Base-by-base conservation (phyloP, 2,113 vertebrate species). In the Neodon shergylaensis region DNA sequence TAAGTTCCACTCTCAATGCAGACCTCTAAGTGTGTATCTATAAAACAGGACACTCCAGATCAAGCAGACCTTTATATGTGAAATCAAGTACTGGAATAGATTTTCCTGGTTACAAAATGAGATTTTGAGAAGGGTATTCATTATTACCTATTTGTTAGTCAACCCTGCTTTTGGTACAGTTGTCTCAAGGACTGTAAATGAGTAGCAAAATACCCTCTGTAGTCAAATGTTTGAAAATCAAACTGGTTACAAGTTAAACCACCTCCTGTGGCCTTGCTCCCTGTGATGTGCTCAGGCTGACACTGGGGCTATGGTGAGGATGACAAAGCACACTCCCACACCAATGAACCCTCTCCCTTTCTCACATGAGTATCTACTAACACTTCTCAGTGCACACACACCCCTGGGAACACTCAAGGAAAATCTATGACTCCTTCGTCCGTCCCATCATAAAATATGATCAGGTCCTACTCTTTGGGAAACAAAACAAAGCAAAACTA, bases 221-320 rank as follows among this genome's bases (percentile, higher is more conserved):
- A 63, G 73, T 89, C 54, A 81, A 94, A 95, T 86, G 66, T 85
- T 72, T 95, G 28, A 96, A 93, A 95, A 95, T 85, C 36, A 76
- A 74, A 13, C 26, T 77, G 52, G 33, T 85, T 92, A 95, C 19
- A 89, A 92, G 68, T 88, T 89, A 91, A 94, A 96, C 49, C 76
- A 92, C 28, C 81, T 90, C 73, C 14, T 93, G 10, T 17, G 83
- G 73, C 39, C 42, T 90, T 10, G 54, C 49, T 78, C 65, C n/a
- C 52, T 93, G 92, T 73, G 86, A 77, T 36, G 84, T 84, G 24
- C 68, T 94, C 96, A 66, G 91, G 68, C 19, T 79, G 44, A 91
- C 31, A 90, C 0, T 73, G n/a, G 58, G 61, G 66, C 52, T 61
- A 42, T 36, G 39, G 39, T 17, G 11, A 95, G 44, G n/a, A 22